These are phyloP conservation scores for Rhynchophorus ferrugineus DNA, from an alignment of 1,140 invertebrate genomes.

Conservation along the genomic window DNA sequence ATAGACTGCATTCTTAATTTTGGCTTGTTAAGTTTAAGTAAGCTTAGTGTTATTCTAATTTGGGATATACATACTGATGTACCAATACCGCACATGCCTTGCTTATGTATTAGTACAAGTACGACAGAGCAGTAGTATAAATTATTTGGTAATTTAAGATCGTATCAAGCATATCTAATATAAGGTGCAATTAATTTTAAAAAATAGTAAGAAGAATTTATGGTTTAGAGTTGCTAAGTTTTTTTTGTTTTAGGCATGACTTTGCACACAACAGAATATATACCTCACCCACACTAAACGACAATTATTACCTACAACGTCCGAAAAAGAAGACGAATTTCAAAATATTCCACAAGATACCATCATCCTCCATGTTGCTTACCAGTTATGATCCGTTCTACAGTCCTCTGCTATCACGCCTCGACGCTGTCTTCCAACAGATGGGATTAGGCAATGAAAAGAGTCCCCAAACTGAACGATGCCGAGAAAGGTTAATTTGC, in stretches of 20 bases:
- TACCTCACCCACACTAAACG: constrained; percentile 41
- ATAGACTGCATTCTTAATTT: too few species aligned
- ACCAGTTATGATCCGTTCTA: constrained; percentile 84
- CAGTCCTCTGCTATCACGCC: constrained; percentile 67
- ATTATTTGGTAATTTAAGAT: too few species aligned
- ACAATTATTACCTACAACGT: constrained; percentile 47
- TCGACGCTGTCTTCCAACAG: constrained; percentile 75
- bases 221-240: too few species aligned
- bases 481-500: constrained; percentile 73
- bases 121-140: too few species aligned
- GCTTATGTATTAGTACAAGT: too few species aligned
- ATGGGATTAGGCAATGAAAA: constrained; percentile 50
- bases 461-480: constrained; percentile 53
- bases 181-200: too few species aligned
- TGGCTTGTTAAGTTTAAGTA: too few species aligned
- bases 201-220: too few species aligned
- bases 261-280: constrained; percentile 41
- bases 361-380: constrained; percentile 67
- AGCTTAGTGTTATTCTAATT: too few species aligned
- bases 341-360: constrained; percentile 74
- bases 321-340: constrained; percentile 39
- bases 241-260: constrained; percentile 49
- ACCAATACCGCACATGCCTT: too few species aligned
- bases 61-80: too few species aligned
- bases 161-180: too few species aligned